These are phyloP conservation scores for Coregonus suidteri DNA, from an alignment of 2,797 vertebrate species.

Conservation along the genomic window DNA sequence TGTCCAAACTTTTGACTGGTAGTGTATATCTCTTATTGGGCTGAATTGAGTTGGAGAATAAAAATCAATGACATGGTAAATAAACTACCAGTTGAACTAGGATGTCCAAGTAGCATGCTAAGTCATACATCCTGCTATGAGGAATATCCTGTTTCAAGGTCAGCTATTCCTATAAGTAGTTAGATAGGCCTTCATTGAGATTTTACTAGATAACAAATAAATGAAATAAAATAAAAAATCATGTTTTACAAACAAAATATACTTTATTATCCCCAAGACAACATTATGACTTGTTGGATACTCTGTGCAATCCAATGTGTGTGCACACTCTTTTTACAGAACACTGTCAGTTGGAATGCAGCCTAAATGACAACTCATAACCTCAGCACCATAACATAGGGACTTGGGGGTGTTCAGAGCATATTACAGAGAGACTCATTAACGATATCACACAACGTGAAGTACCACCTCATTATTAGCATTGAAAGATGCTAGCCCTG, in stretches of 20 bases:
- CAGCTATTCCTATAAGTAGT: not conserved
- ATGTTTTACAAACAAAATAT: not conserved
- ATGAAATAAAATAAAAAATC: not conserved
- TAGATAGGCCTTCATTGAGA: not conserved
- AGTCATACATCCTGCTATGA: not conserved
- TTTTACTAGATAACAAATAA: not conserved
- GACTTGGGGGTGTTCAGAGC: not conserved
- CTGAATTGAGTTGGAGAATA: not conserved
- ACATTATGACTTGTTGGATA: constrained; percentile 1
- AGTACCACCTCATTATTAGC: not conserved
- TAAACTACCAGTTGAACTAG: not conserved
- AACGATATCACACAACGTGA: not conserved
- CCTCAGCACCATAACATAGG: not conserved
- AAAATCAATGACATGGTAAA: not conserved
- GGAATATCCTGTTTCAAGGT: not conserved
- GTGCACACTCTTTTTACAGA: not conserved
- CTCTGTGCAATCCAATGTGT: not conserved
- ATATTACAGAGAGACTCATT: not conserved
- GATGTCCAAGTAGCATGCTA: not conserved
- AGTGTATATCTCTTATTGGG: not conserved
- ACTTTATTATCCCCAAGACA: constrained; percentile 12
- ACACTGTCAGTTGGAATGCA: not conserved
- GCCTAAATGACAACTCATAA: constrained; percentile 4
- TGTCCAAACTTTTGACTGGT: too few relatives aligned
- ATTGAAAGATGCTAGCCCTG: not conserved